Conservation (phyloP, 2,113 vertebrate genomes). For the Scophthalmus maximus region DNA sequence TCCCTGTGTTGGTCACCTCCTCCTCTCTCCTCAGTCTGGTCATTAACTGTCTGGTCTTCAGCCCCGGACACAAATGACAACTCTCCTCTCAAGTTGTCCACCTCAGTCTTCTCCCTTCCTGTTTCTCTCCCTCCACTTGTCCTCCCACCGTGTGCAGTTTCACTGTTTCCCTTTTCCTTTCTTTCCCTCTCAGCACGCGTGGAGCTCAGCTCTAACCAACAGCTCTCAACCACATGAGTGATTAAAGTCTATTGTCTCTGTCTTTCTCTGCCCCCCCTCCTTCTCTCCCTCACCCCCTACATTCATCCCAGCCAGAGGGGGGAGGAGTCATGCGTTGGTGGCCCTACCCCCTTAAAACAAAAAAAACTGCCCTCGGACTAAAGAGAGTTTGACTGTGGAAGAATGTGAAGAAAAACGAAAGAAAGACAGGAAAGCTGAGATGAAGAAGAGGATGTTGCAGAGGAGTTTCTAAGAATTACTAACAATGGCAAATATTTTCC, state of each 20-base stretch:
- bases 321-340: constrained; percentile 49
- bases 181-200: constrained; percentile 15
- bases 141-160: not conserved
- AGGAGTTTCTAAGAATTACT: constrained; percentile 48
- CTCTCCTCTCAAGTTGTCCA: constrained; percentile 31
- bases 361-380: constrained; percentile 23
- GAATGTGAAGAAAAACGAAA: constrained; percentile 47
- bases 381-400: constrained; percentile 42
- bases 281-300: constrained; percentile 45
- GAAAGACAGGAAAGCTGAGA: constrained; percentile 54
- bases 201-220: constrained; percentile 54
- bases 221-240: constrained; percentile 75
- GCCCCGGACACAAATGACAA: constrained; percentile 25
- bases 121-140: not conserved
- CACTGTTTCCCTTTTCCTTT: not conserved
- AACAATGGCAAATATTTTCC: constrained; percentile 45
- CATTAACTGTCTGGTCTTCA: no score
- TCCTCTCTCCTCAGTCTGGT: constrained; percentile 29
- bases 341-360: constrained; percentile 35
- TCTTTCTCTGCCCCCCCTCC: constrained; percentile 33
- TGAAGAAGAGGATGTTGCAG: constrained; percentile 52
- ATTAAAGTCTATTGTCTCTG: constrained; percentile 81
- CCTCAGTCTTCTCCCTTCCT: constrained; percentile 33
- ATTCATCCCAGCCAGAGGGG: constrained; percentile 55
- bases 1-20: not conserved